phyloP scores from a whole-genome alignment of 2,888 invertebrate genomes.

The Philereme vetulata region DNA sequence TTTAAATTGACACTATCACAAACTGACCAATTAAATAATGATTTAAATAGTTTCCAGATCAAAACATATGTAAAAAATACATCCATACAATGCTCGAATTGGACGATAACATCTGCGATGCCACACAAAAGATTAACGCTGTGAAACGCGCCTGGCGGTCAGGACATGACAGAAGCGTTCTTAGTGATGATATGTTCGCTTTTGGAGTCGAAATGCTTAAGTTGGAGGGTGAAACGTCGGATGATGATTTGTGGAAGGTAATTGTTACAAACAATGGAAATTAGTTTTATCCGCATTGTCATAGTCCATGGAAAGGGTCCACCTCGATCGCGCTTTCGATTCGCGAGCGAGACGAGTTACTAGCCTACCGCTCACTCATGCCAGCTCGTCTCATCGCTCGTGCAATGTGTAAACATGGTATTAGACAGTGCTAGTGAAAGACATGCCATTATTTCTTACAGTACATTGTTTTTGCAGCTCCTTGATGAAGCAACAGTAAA shows the following conservation, averaged over 20 bases:
- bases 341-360: too few species aligned
- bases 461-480: slow-evolving; percentile 54
- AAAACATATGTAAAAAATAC: slow-evolving; percentile 66
- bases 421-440: too few species aligned
- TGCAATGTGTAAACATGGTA: too few species aligned
- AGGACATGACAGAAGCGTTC: slow-evolving; percentile 65
- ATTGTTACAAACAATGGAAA: neutral
- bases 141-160: slow-evolving; percentile 73
- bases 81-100: slow-evolving; percentile 66
- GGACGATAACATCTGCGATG: slow-evolving; percentile 56
- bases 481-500: slow-evolving; percentile 58
- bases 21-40: neutral
- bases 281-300: too few species aligned
- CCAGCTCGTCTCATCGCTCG: too few species aligned
- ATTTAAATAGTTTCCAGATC: slow-evolving; percentile 65
- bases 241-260: slow-evolving; percentile 65
- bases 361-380: too few species aligned
- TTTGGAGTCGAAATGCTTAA: slow-evolving; percentile 72
- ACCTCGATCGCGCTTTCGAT: too few species aligned
- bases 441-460: neutral
- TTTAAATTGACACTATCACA: neutral
- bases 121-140: slow-evolving; percentile 59
- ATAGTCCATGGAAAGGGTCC: too few species aligned
- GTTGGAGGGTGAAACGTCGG: slow-evolving; percentile 56
- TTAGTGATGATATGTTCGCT: slow-evolving; percentile 68